Evolutionary conservation across 2,797 vertebrate genomes (phyloP).

Genomic region (Paratrypauchen microcephalus): DNA sequence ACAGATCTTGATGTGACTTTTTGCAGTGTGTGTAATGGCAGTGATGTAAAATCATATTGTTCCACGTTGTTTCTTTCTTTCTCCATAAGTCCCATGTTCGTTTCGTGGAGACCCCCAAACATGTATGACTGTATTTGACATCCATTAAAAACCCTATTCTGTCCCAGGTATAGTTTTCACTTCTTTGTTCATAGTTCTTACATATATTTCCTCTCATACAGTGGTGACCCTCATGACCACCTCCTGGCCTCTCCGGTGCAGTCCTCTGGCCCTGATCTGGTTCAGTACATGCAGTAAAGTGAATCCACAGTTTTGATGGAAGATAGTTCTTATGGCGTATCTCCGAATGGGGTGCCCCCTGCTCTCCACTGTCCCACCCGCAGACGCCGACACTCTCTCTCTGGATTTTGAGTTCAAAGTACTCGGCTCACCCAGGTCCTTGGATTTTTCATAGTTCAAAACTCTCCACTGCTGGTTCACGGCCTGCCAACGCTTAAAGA

Average conservation of each 20-base stretch:
- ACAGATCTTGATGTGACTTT: neutral
- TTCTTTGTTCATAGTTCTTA: neutral
- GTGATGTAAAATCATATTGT: constrained; percentile 34
- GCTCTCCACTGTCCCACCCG: constrained; percentile 8
- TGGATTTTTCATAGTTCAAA: constrained; percentile 87
- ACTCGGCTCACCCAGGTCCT: constrained; percentile 82
- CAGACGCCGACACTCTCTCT: constrained; percentile 75
- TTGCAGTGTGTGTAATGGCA: constrained; percentile 27
- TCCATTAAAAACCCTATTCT: neutral
- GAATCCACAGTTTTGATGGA: constrained; percentile 86
- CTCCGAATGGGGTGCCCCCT: constrained; percentile 61
- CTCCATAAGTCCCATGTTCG: neutral
- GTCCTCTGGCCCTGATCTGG: constrained; percentile 82
- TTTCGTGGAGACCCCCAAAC: neutral
- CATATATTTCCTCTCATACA: constrained; percentile 70
- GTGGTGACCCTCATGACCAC: constrained; percentile 89
- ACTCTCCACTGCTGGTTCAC: constrained; percentile 91
- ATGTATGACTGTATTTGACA: neutral
- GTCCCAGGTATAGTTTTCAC: neutral
- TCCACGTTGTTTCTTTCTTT: neutral
- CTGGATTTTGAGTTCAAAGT: constrained; percentile 75
- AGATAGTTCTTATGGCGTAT: constrained; percentile 82
- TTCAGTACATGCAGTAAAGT: constrained; percentile 86
- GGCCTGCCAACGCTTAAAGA: constrained; percentile 89
- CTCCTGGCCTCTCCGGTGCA: constrained; percentile 79